Conservation (phyloP, 2,113 vertebrate genomes). For the Rutilus rutilus region DNA sequence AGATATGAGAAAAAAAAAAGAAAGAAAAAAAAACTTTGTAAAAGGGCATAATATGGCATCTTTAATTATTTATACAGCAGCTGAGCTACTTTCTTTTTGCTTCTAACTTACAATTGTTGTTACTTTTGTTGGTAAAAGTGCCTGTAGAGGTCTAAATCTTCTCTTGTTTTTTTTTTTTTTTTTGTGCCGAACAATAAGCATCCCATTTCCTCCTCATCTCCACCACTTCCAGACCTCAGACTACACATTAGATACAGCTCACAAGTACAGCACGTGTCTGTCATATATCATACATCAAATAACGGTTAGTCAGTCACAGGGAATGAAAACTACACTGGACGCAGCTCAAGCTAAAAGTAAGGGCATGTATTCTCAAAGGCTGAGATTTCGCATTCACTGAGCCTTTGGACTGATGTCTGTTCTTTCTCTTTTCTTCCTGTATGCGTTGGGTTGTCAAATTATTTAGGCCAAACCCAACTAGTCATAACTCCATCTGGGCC, state of each 20-base stretch:
- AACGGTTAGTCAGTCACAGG: conserved; percentile 10
- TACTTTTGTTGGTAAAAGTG: too few species aligned
- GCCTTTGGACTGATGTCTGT: not conserved
- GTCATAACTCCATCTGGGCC: not conserved
- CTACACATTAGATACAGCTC: not conserved
- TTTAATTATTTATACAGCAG: too few species aligned
- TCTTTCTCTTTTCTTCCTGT: conserved; percentile 10
- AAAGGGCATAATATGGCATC: too few species aligned
- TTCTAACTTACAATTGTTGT: too few species aligned
- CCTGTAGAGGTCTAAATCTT: too few species aligned
- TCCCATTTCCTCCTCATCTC: not conserved
- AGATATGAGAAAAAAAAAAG: too few species aligned
- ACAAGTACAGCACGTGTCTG: not conserved
- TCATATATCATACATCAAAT: conserved; percentile 28
- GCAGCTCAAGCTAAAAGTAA: conserved; percentile 5
- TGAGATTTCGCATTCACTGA: not conserved
- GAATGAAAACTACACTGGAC: conserved; percentile 5
- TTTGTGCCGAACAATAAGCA: too few species aligned
- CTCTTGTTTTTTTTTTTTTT: too few species aligned
- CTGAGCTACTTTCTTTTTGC: too few species aligned
- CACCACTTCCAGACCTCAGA: not conserved
- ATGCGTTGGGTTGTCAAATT: conserved; percentile 1
- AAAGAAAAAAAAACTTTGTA: too few species aligned
- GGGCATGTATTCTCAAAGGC: conserved; percentile 20
- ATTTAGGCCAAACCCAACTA: not conserved